A percentile compares a stretch with the other conserved stretches of the same genome.
Evolutionary conservation across 2,888 invertebrate genomes (phyloP).

Genomic region (Orchesella flavescens): DNA sequence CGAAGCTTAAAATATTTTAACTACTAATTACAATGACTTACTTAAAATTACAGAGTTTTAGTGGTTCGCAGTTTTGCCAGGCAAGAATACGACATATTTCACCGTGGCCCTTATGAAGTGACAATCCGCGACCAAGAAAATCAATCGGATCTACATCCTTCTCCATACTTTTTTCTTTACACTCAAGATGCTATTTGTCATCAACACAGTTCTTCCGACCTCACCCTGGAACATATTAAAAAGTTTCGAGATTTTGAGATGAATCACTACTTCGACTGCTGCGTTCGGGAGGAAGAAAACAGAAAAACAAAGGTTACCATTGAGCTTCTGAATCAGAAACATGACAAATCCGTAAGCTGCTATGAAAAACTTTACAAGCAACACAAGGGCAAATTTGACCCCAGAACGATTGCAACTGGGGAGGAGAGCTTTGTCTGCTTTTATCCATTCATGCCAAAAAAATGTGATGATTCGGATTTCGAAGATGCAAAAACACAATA

Average conservation of each 20-base stretch:
- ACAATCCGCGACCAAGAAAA: conserved; percentile 39
- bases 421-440: conserved; percentile 31
- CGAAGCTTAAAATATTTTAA: too few species aligned
- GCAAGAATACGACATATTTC: conserved; percentile 47
- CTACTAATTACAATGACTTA: background rate
- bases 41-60: background rate
- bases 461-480: background rate
- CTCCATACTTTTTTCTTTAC: conserved; percentile 43
- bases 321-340: conserved; percentile 14
- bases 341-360: conserved; percentile 13
- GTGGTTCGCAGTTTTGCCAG: conserved; percentile 28
- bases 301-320: conserved; percentile 11
- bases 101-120: conserved; percentile 53
- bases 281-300: conserved; percentile 56
- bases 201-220: conserved; percentile 22
- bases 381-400: conserved; percentile 15
- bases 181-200: conserved; percentile 41
- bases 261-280: conserved; percentile 59
- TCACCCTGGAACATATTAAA: conserved; percentile 35
- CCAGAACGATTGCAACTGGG: conserved; percentile 25
- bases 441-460: conserved; percentile 32
- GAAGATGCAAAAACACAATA: background rate
- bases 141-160: conserved; percentile 52
- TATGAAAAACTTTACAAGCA: conserved; percentile 39
- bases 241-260: conserved; percentile 58